Evolutionary conservation across 2,888 invertebrate genomes (phyloP), one percentile per base, ranked within the genome.

Genomic region (Tribolium freemani): DNA sequence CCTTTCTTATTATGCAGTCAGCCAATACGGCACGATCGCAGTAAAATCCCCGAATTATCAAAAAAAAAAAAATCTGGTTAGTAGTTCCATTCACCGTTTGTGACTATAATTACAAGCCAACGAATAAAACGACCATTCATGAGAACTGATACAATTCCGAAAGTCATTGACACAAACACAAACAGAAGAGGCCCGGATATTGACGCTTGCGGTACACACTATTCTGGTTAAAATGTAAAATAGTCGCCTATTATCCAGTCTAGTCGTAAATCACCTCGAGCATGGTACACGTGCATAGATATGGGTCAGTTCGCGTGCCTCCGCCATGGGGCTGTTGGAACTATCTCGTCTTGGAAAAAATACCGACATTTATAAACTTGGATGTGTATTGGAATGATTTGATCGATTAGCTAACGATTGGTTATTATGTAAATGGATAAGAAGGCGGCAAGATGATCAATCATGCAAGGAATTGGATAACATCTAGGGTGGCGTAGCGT

Each of bases 401-500:
- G 68, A 68, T 68, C 57, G 68, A 68, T 31, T 58, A 38, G 30
- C 48, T 58, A 68, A 68, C 68, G 58, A 68, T 68, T 68, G 58
- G 68, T 68, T 57, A 68, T 68, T 68, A 68, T 68, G 68, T 26
- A 57, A 68, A 68, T 68, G 53, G 11, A 38, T 13, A 5, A 13
- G 50, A 8, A 67, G 48, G 58, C 68, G 57, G 58, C 58, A 44
- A 45, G 21, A 30, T 31, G 50, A 46, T 58, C 57, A 53, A 68
- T 68, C 68, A 68, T 26, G 30, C 38, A 38, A 38, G 3, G 9
- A n/a, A 38, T 9, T 44, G 66, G 66, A 54, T 66, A 30, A 46
- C 69, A 75, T 76, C 76, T 75, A 74, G 78, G 79, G 78, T 76
- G 78, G 75, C 73, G 72, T 70, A 63, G 67, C 77, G 71, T 61